Conservation (phyloP, 2,888 invertebrate species). For the Hofmannophila pseudospretella region DNA sequence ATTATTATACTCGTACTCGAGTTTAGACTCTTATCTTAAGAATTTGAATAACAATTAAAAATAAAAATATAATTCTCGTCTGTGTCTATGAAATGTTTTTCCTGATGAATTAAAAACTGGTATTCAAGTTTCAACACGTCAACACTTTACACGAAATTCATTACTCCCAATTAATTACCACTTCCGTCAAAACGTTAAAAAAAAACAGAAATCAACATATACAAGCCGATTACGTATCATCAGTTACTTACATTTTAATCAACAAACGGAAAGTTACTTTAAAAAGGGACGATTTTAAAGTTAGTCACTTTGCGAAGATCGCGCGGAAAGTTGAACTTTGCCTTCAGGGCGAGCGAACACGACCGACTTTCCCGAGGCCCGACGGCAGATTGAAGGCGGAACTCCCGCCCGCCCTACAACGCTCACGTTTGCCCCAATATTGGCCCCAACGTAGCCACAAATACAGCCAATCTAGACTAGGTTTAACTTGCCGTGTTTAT, state of each 20-base stretch:
- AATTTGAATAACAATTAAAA: too few relatives aligned
- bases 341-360: constrained; percentile 3
- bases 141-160: too few relatives aligned
- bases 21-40: too few relatives aligned
- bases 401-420: constrained; percentile 3
- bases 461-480: neutral
- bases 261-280: neutral
- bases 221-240: too few relatives aligned
- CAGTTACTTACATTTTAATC: neutral
- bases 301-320: constrained; percentile 1
- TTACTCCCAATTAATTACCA: neutral
- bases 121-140: too few relatives aligned
- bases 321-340: constrained; percentile 11
- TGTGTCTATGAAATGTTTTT: too few relatives aligned
- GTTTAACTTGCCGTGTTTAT: neutral
- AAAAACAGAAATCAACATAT: neutral
- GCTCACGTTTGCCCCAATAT: neutral
- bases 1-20: too few relatives aligned
- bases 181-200: too few relatives aligned
- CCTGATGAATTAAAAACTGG: too few relatives aligned
- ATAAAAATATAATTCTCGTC: too few relatives aligned
- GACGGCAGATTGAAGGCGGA: constrained; percentile 9
- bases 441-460: neutral
- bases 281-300: neutral
- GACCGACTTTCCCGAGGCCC: constrained; percentile 2